Percentiles rank a stretch among this genome's conserved stretches.
phyloP scores from a whole-genome alignment of 1,140 invertebrate species.

The Apocrypta bakeri region DNA sequence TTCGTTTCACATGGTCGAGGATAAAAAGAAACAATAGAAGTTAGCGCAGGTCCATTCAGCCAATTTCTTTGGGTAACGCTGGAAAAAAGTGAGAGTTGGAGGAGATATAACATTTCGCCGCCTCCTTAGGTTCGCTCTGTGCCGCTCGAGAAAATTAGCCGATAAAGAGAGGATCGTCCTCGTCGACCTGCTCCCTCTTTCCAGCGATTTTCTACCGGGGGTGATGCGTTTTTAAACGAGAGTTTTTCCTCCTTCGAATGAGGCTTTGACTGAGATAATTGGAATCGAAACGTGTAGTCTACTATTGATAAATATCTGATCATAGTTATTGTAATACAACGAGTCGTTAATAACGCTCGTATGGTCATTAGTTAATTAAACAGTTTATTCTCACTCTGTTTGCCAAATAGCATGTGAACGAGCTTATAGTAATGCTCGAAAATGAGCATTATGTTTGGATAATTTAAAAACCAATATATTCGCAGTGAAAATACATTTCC shows the following conservation, averaged over 20 bases:
- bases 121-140: neutral
- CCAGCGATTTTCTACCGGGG: neutral
- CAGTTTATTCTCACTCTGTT: no score
- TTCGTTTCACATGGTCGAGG: neutral
- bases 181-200: slow-evolving; percentile 34
- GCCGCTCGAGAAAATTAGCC: slow-evolving; percentile 13
- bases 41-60: neutral
- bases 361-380: no score
- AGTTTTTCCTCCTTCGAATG: neutral
- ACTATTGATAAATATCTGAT: neutral
- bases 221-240: neutral
- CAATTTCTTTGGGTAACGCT: neutral
- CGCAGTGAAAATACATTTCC: no score
- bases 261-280: neutral
- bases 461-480: no score
- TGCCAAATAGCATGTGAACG: no score
- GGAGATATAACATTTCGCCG: slow-evolving; percentile 21
- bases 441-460: no score
- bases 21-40: slow-evolving; percentile 9
- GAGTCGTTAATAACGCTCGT: no score
- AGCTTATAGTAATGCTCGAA: no score
- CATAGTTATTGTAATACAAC: neutral
- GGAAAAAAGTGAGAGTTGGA: neutral
- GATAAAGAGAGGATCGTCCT: slow-evolving; percentile 19
- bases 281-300: neutral